These are phyloP conservation scores for Barnardius zonarius DNA, from an alignment of 2,113 vertebrate genomes.

Conservation along the genomic window DNA sequence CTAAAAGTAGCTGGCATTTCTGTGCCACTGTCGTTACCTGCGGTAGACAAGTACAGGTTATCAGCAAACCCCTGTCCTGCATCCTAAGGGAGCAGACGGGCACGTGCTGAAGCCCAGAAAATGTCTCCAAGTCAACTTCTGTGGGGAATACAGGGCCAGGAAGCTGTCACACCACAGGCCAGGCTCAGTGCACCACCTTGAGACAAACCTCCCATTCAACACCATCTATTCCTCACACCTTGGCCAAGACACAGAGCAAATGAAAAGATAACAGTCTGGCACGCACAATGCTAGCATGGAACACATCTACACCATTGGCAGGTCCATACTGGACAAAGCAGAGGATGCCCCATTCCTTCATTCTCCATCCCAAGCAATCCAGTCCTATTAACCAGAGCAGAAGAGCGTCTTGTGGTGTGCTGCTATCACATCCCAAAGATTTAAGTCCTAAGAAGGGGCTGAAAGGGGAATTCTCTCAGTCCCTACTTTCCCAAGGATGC, in stretches of 20 bases:
- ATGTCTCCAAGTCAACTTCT: neutral
- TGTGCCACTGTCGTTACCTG: neutral
- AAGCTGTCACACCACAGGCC: neutral
- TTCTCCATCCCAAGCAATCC: neutral
- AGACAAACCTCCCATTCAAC: neutral
- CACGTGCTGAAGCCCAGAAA: neutral
- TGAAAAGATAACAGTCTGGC: neutral
- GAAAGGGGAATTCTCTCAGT: neutral
- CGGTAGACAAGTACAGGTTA: neutral
- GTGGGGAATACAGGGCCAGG: neutral
- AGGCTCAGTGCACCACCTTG: neutral
- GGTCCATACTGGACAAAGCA: neutral
- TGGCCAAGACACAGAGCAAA: neutral
- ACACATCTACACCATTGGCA: rapidly evolving
- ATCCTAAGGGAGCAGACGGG: neutral
- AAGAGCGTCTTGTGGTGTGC: neutral
- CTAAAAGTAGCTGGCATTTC: neutral
- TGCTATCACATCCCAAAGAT: neutral
- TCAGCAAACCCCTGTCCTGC: neutral
- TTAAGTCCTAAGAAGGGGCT: neutral
- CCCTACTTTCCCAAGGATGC: neutral
- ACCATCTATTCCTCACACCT: neutral
- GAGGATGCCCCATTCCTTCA: neutral
- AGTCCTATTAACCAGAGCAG: neutral
- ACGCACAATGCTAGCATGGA: neutral